These are phyloP conservation scores for Hydriomena furcata DNA, from an alignment of 2,888 invertebrate genomes.

Conservation along the genomic window DNA sequence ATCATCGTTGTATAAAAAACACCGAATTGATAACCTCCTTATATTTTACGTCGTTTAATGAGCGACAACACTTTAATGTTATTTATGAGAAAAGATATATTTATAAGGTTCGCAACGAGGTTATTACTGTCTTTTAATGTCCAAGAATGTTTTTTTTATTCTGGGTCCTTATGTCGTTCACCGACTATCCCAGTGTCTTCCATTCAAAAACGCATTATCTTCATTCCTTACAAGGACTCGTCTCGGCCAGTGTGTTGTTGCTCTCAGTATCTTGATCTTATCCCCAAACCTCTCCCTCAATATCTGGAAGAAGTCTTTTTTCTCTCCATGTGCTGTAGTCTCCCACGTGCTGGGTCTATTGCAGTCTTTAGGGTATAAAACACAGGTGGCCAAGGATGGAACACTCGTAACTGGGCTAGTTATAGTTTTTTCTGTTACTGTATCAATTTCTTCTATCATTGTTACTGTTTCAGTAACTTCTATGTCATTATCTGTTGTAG, in stretches of 20 bases:
- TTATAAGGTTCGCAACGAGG: no score
- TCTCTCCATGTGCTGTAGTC: conserved; percentile 64
- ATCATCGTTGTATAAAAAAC: no score
- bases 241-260: conserved; percentile 56
- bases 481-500: neutral
- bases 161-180: no score
- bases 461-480: neutral
- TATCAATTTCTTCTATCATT: neutral
- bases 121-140: no score
- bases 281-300: conserved; percentile 56
- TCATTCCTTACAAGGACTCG: conserved; percentile 1
- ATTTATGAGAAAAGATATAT: no score
- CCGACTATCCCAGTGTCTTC: conserved; percentile 12
- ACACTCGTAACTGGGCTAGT: neutral
- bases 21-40: no score
- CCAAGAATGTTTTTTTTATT: no score
- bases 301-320: conserved; percentile 66
- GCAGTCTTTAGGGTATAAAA: conserved; percentile 44
- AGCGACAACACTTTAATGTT: no score
- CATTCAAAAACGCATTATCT: conserved; percentile 8
- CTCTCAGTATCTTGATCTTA: conserved; percentile 48
- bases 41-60: no score
- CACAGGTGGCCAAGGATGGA: conserved; percentile 22
- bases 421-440: neutral
- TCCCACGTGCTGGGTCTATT: conserved; percentile 64